A percentile compares a stretch with the other conserved stretches of the same genome.
Evolutionary conservation across 2,888 invertebrate species (phyloP).

Genomic region (Sicus ferrugineus): DNA sequence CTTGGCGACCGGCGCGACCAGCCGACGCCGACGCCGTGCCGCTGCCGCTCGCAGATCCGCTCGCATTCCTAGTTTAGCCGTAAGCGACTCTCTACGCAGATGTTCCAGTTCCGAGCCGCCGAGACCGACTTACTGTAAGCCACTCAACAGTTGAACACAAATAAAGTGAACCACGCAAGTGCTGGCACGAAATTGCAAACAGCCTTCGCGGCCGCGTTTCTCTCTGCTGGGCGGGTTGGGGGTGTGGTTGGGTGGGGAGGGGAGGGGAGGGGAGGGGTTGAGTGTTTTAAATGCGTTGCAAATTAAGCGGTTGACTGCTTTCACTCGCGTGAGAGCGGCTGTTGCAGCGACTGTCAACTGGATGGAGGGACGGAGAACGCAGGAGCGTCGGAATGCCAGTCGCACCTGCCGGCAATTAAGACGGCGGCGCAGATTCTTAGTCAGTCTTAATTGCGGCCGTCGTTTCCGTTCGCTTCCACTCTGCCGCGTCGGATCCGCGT

Average conservation of each 20-base stretch:
- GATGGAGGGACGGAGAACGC: no score
- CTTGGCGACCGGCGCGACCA: no score
- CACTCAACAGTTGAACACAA: neutral
- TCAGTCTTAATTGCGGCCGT: neutral
- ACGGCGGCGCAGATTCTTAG: neutral
- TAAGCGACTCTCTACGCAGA: conserved; percentile 32
- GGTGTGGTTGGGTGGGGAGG: neutral
- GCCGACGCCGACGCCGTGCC: no score
- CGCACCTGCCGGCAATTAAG: neutral
- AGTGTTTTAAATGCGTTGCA: no score
- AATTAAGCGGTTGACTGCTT: no score
- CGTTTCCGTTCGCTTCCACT: neutral
- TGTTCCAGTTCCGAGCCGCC: conserved; percentile 24
- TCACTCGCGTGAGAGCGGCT: no score
- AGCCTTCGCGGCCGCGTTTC: neutral
- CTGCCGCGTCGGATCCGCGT: neutral
- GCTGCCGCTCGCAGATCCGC: neutral
- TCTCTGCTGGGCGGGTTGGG: neutral
- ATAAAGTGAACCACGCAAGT: conserved; percentile 56
- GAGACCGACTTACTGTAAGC: neutral
- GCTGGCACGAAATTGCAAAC: conserved; percentile 56
- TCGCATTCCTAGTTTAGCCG: conserved; percentile 19
- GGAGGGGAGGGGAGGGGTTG: neutral
- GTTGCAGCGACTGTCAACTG: no score
- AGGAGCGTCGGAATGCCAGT: neutral